These are phyloP conservation scores for Lepidurus packardi DNA, from an alignment of 1,140 invertebrate genomes.

Conservation along the genomic window DNA sequence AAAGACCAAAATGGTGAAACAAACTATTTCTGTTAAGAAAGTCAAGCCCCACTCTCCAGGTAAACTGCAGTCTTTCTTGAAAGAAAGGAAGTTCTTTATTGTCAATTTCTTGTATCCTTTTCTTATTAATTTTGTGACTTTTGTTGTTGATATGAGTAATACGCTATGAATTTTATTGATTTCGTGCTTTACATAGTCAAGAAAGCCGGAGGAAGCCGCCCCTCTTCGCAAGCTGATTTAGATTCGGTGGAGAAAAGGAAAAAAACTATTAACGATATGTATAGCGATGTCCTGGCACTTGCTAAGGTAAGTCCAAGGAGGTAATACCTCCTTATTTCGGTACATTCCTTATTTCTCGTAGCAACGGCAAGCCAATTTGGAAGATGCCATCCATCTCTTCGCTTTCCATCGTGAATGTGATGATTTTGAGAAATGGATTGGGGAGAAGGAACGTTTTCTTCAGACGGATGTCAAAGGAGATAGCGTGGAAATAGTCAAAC, in stretches of 20 bases:
- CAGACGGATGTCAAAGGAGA: constrained; percentile 75
- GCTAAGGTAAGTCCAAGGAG: constrained; percentile 50
- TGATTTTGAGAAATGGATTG: constrained; percentile 96
- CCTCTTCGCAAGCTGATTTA: constrained; percentile 49
- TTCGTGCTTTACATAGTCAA: background rate
- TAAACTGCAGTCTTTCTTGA: background rate
- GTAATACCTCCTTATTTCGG: background rate
- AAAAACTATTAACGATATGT: constrained; percentile 70
- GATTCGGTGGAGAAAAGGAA: constrained; percentile 78
- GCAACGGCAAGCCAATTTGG: constrained; percentile 70
- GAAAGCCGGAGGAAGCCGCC: background rate
- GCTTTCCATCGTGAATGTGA: constrained; percentile 96
- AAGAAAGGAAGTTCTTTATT: background rate
- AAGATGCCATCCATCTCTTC: constrained; percentile 88
- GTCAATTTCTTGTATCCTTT: too few species aligned
- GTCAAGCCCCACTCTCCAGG: constrained; percentile 41
- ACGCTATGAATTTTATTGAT: background rate
- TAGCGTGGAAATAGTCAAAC: constrained; percentile 86
- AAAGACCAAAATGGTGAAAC: constrained; percentile 79
- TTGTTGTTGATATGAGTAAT: background rate
- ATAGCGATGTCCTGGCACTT: constrained; percentile 71
- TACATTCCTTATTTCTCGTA: constrained; percentile 38
- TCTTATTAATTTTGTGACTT: too few species aligned
- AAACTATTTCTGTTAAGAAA: constrained; percentile 63
- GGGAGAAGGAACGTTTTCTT: constrained; percentile 86